These are phyloP conservation scores for Gerris lacustris DNA, from an alignment of 2,888 invertebrate genomes.

Conservation along the genomic window DNA sequence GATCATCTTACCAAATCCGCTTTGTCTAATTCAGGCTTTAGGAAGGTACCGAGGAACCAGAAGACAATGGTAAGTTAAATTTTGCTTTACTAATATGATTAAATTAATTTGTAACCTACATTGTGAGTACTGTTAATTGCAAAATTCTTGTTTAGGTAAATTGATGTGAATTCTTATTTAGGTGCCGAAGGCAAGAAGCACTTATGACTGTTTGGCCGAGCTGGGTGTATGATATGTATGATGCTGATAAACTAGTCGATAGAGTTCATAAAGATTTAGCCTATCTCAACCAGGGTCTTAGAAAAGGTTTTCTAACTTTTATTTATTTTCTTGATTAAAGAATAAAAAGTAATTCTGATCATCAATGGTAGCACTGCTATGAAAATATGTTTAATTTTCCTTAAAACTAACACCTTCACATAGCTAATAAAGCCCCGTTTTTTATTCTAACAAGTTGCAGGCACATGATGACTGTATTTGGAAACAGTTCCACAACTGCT, in stretches of 20 bases:
- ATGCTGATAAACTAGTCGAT: slow-evolving; percentile 40
- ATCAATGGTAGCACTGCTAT: too few relatives aligned
- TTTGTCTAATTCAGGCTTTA: slow-evolving; percentile 10
- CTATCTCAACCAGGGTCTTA: slow-evolving; percentile 33
- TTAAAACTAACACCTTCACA: too few relatives aligned
- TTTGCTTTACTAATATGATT: too few relatives aligned
- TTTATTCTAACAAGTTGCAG: too few relatives aligned
- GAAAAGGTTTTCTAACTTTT: slow-evolving; percentile 16
- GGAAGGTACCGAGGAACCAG: not conserved
- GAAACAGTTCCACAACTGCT: too few relatives aligned
- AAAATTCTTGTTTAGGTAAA: too few relatives aligned
- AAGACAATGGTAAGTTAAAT: slow-evolving; percentile 3
- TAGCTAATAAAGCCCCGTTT: too few relatives aligned
- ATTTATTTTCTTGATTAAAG: not conserved
- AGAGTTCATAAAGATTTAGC: slow-evolving; percentile 36
- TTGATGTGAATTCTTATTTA: slow-evolving; percentile 23
- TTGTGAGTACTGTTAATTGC: too few relatives aligned
- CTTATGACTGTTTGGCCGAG: slow-evolving; percentile 50
- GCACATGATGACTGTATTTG: too few relatives aligned
- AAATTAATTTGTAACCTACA: too few relatives aligned
- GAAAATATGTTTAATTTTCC: too few relatives aligned
- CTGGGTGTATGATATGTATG: slow-evolving; percentile 54
- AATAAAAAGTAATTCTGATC: too few relatives aligned
- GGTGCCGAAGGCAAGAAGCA: slow-evolving; percentile 39
- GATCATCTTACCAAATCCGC: slow-evolving; percentile 19